These are phyloP conservation scores for Colossoma macropomum DNA, from an alignment of 2,113 vertebrate genomes.

Conservation along the genomic window DNA sequence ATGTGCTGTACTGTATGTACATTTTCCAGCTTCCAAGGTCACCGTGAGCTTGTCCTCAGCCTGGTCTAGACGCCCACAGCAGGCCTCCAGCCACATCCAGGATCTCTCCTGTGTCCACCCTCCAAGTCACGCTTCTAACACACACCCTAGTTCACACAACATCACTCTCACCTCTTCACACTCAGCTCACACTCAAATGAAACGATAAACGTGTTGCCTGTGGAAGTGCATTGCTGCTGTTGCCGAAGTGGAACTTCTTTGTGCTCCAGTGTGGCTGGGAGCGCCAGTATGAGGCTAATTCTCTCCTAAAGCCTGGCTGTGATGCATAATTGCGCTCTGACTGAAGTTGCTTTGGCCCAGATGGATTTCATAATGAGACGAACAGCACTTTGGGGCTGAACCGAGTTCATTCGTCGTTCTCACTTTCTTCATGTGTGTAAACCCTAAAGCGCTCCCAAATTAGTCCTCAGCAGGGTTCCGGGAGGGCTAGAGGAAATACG, in stretches of 20 bases:
- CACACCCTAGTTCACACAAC: neutral
- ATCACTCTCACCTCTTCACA: neutral
- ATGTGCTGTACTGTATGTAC: constrained; percentile 4
- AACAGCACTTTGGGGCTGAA: constrained; percentile 32
- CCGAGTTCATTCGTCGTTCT: constrained; percentile 54
- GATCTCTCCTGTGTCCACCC: neutral
- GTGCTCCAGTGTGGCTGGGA: neutral
- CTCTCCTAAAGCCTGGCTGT: constrained; percentile 12
- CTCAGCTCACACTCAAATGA: neutral
- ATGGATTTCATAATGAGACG: constrained; percentile 48
- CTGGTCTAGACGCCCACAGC: constrained; percentile 45
- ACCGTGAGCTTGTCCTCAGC: constrained; percentile 33
- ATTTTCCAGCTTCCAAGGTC: constrained; percentile 45
- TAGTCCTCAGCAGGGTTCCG: constrained; percentile 41
- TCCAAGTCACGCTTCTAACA: neutral
- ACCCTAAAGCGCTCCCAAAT: constrained; percentile 61
- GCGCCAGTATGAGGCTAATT: neutral
- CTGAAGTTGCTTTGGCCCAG: constrained; percentile 36
- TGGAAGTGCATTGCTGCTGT: neutral
- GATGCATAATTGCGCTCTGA: constrained; percentile 35
- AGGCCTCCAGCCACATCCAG: constrained; percentile 32
- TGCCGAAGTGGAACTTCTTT: neutral
- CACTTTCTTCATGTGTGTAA: constrained; percentile 57
- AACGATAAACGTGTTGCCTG: neutral
- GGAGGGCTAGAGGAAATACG: constrained; percentile 45